Evolutionary conservation across 2,797 vertebrate genomes (phyloP), one percentile per base, ranked within the genome.

Genomic region (Merluccius polli): DNA sequence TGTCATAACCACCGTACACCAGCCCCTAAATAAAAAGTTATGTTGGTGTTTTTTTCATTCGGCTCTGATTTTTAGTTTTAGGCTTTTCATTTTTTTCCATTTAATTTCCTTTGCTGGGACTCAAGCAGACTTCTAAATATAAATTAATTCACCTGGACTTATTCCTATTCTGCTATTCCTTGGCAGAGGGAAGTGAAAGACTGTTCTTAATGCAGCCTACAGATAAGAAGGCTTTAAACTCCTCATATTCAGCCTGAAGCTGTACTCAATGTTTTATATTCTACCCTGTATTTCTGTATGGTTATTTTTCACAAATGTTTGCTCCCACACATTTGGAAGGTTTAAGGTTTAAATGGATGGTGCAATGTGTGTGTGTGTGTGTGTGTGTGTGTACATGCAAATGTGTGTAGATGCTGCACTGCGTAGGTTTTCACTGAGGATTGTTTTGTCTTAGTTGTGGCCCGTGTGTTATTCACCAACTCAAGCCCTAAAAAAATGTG

Each of bases 151-250:
- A 79, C 79, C 70, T 83, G 77, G 83, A 82, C 70, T 86, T 88
- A 88, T 87, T 91, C 89, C 89, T 90, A 88, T 31, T 44, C 24
- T 32, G 67, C 63, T 69, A 44, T 68, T 75, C 73, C 27, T 41
- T 81, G 79, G 21, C 75, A 70, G 74, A 75, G 75, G 36, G 77
- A 82, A 87, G 85, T 86, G 79, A 89, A 90, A 87, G 81, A 79
- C 73, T 41, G 78, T 84, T 86, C 83, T 87, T 90, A 89, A 89
- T 88, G 83, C 86, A 80, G 85, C 74, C 75, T 69, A 84, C 31
- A 87, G 91, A 91, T 92, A 92, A 90, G 88, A 90, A 91, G 89
- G 79, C 86, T 83, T 86, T 88, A 83, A 80, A 82, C 35, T 38
- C 36, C 52, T 69, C 59, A 36, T 36, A 86, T 86, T 84, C 79